Conservation (phyloP, 2,888 invertebrate genomes). For the Aleiodes leptofemur region DNA sequence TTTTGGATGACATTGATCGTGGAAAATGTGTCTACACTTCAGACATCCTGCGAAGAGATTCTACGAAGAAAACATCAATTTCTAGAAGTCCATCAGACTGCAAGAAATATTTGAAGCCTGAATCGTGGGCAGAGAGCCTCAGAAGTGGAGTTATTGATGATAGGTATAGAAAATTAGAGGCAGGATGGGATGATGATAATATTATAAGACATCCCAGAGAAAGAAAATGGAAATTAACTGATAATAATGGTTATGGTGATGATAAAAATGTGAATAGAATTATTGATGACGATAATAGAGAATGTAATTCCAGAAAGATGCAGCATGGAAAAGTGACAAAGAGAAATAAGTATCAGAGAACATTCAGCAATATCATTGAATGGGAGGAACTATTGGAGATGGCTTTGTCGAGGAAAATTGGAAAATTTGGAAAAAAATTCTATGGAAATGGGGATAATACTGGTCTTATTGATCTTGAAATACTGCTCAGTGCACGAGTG, state of each 20-base stretch:
- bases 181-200: slow-evolving; percentile 70
- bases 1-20: slow-evolving; percentile 62
- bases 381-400: slow-evolving; percentile 79
- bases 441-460: slow-evolving; percentile 47
- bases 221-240: slow-evolving; percentile 70
- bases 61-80: slow-evolving; percentile 6
- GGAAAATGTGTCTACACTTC: slow-evolving; percentile 48
- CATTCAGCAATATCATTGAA: slow-evolving; percentile 70
- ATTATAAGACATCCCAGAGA: slow-evolving; percentile 66
- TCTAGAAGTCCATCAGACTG: slow-evolving; percentile 38
- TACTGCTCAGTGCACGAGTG: slow-evolving; percentile 63
- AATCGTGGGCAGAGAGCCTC: slow-evolving; percentile 68
- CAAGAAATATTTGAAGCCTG: slow-evolving; percentile 56
- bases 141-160: slow-evolving; percentile 62
- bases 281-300: slow-evolving; percentile 75
- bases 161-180: slow-evolving; percentile 65
- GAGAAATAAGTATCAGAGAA: slow-evolving; percentile 68
- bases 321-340: slow-evolving; percentile 70
- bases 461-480: slow-evolving; percentile 67
- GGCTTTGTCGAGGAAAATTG: slow-evolving; percentile 78
- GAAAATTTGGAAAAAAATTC: slow-evolving; percentile 52
- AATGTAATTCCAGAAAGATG: slow-evolving; percentile 74
- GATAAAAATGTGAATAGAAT: slow-evolving; percentile 69
- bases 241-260: slow-evolving; percentile 67
- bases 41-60: slow-evolving; percentile 23